Evolutionary conservation across 2,888 invertebrate genomes (phyloP), one percentile per base, ranked within the genome.

Genomic region (Eristalinus sepulchralis): DNA sequence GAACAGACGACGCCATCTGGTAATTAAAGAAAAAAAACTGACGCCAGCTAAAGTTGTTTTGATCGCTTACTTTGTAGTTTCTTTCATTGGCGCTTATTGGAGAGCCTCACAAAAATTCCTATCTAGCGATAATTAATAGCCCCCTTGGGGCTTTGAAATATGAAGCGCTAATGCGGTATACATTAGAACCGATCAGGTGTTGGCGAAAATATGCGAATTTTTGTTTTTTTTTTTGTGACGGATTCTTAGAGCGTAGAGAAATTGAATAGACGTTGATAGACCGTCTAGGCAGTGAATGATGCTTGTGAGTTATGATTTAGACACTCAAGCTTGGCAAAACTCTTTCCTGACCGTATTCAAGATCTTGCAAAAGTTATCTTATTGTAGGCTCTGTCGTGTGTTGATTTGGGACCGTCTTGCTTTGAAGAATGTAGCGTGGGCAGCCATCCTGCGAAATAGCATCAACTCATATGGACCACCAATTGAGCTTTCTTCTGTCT

Each of bases 71-170:
- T 31, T 68, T 53, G 60, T 47, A 47, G 39, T 62, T 62, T 68
- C n/a, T 62, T 62, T 68, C 22, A 22, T 68, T 36, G 47, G 47
- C 47, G 47, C 47, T 68, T 59, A 39, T 59, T 68, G 5, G 22
- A 27, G 36, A 57, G 33, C 36, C 27, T 2, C 27, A 17, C 36
- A 59, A 55, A 63, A 63, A 63, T 73, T 73, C 63, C 63, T 20
- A 64, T 55, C 63, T 63, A 64, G 53, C 36, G 64, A 73, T 64
- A 64, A 64, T 73, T 64, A 64, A 63, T 55, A 36, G 72, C n/a
- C 13, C 31, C 31, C 17, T 27, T 70, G 13, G 33, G 9, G 6
- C 24, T 34, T 53, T 24, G 34, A 55, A 22, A 31, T 55, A 36
- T 70, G 59, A 59, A 24, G 59, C 68, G 24, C 24, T 36, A 24